Evolutionary conservation across 35 echinoderm and acorn worm species (phyloP), one percentile per base, ranked within the genome.

Genomic region (Heliocidaris tuberculata): DNA sequence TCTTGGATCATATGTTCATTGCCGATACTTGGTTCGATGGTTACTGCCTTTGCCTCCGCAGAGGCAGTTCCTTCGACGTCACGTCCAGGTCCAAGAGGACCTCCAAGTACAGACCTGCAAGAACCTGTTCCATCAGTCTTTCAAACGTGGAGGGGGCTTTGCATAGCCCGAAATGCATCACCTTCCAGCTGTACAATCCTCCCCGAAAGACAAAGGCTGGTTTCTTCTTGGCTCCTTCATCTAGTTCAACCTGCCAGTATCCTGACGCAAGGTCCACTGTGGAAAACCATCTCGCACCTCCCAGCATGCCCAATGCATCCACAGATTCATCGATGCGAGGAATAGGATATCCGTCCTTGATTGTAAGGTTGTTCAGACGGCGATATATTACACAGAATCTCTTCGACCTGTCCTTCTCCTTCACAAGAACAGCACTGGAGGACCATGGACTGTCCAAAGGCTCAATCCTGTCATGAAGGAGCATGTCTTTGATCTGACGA

Each of bases 341-440:
- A 16, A 97, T 48, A 4, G 96, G 94, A 95, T 96, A 97, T 2
- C 88, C 86, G 35, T 96, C 96, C 50, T 95, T 96, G 6, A 50
- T 70, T 30, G 88, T 93, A 0, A 93, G 88, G 5, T 52, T 49
- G 49, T 96, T 96, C 0, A 96, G 31, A 48, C 48, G 31, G 1
- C 97, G n/a, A 59, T 98, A 98, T 86, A 95, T 94, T 5, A 95
- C 59, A 86, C 95, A 96, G n/a, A 96, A 92, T 30, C 97, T 10
- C 12, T 95, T 92, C 31, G 93, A 92, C 5, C 95, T 95, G 93
- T 96, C 97, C 47, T 97, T 97, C 95, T 97, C 96, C 11, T 27
- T 92, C 9, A 97, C 97, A 31, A 96, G 50, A 12, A 97, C 97
- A 47, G 95, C 88, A 21, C 86, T 88, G 2, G 95, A 92, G 52